Evolutionary conservation across 1,140 invertebrate genomes (phyloP), one percentile per base, ranked within the genome.

Genomic region (Lordiphosa collinella): DNA sequence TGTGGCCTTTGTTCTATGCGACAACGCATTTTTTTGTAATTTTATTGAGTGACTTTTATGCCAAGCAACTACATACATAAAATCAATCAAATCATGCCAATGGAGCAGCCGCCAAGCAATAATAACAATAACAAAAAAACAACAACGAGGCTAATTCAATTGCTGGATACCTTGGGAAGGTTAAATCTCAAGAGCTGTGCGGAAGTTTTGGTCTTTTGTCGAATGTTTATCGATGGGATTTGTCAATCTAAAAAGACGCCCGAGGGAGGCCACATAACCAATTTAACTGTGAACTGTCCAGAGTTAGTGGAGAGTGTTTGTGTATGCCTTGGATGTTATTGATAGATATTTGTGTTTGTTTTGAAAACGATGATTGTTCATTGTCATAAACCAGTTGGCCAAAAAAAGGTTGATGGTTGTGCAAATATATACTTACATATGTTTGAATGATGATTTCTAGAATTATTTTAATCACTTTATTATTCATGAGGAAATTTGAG

Each of bases 1-100:
- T 6, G 44, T 52, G 70, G 60, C 52, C 75, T 80, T 80, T 80
- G 75, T 80, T 75, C 75, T 82, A 51, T 69, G 70, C 71, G 75
- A 58, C 74, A 37, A 46, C 76, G 70, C 76, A 80, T 75, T 80
- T 80, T 80, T 75, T 80, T 69, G 75, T 80, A 82, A 80, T 80
- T 80, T 80, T 80, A 80, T 80, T 82, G 75, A 80, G 75, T 80
- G 75, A 80, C 75, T 80, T 44, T 80, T 82, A 80, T 80, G 76
- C 76, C 75, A 80, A 66, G 71, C 76, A 58, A 43, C 55, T 73
- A 79, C 75, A 79, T 82, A 80, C 70, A 79, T 82, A 79, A 79
- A 79, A 79, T 79, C 76, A 82, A 80, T 80, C 60, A 58, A 51
- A 48, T 60, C 70, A 46, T 13, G 52, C 56, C 29, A 47, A 41